These are phyloP conservation scores for Osmerus mordax DNA, from an alignment of 2,113 vertebrate genomes.

Conservation along the genomic window DNA sequence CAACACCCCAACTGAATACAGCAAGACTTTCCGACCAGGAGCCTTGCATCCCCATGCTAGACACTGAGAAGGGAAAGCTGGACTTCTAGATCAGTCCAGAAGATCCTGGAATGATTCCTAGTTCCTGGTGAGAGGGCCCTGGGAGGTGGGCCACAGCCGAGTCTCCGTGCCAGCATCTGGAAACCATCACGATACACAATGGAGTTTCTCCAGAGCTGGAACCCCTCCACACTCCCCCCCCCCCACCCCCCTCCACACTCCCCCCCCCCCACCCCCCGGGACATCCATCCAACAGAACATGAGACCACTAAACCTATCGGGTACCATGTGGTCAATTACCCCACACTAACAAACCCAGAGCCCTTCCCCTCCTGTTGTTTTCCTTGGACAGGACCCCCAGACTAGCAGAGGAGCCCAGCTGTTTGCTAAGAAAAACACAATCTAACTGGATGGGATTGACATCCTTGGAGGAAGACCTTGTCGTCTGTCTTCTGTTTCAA, in stretches of 20 bases:
- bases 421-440: constrained; percentile 56
- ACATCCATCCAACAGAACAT: constrained; percentile 69
- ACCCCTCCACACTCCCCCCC: constrained; percentile 59
- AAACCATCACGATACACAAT: constrained; percentile 89
- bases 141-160: constrained; percentile 73
- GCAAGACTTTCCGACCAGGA: too few species aligned
- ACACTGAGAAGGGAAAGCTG: background rate
- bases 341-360: constrained; percentile 78
- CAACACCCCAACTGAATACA: too few species aligned
- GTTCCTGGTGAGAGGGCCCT: constrained; percentile 55
- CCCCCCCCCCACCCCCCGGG: constrained; percentile 52
- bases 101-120: constrained; percentile 63
- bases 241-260: constrained; percentile 63
- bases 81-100: background rate
- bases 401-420: constrained; percentile 74
- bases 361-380: constrained; percentile 72
- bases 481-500: background rate
- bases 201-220: constrained; percentile 71
- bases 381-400: constrained; percentile 70
- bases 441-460: constrained; percentile 53
- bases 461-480: constrained; percentile 9
- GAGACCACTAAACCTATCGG: constrained; percentile 72
- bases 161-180: constrained; percentile 83
- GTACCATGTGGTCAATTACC: constrained; percentile 82
- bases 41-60: background rate